Conservation (phyloP, 2,113 vertebrate species). For the Himantopus leucocephalus region DNA sequence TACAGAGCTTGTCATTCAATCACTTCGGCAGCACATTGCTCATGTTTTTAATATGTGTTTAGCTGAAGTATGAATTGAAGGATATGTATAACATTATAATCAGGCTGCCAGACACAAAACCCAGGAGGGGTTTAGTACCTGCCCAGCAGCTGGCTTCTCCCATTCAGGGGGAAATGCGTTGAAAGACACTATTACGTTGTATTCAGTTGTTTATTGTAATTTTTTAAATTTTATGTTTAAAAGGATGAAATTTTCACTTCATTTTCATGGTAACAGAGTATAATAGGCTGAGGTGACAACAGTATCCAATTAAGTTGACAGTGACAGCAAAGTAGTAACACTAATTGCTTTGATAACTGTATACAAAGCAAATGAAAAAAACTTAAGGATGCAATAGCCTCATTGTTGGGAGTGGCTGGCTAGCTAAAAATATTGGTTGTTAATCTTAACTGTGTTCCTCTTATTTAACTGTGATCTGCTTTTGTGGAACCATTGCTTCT, state of each 20-base stretch:
- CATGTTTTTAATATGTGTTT: neutral
- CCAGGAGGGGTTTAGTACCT: neutral
- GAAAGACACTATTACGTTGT: neutral
- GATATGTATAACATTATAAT: neutral
- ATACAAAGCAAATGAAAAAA: neutral
- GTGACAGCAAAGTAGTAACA: neutral
- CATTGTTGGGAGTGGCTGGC: neutral
- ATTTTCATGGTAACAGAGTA: neutral
- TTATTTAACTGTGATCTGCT: neutral
- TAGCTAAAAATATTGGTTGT: neutral
- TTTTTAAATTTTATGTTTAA: neutral
- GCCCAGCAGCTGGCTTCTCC: neutral
- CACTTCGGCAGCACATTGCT: neutral
- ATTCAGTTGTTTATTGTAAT: neutral
- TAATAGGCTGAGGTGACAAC: neutral
- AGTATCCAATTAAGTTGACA: neutral
- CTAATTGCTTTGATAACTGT: neutral
- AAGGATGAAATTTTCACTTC: neutral
- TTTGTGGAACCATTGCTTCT: neutral
- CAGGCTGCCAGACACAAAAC: neutral
- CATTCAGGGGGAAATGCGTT: neutral
- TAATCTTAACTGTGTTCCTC: neutral
- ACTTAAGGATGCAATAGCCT: neutral
- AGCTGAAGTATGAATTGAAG: neutral
- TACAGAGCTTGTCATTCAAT: accelerated